Conservation (phyloP, 2,113 vertebrate genomes). For the Meleagris gallopavo region DNA sequence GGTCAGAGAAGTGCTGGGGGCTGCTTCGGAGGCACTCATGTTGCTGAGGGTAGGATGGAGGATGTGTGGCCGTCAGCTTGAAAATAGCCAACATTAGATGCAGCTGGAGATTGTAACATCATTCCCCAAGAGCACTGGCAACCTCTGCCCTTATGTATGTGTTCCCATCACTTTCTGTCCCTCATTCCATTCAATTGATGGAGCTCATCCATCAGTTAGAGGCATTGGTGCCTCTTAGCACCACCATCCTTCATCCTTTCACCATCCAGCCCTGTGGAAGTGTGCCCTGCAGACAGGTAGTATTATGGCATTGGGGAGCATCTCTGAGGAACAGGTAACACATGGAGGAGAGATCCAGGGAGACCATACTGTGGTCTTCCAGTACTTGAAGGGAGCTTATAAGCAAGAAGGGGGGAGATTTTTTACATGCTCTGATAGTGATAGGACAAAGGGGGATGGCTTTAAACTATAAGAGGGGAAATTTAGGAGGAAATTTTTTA, state of each 20-base stretch:
- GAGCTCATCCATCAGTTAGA: background rate
- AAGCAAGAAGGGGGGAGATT: too few relatives aligned
- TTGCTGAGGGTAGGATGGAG: background rate
- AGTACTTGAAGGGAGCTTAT: too few relatives aligned
- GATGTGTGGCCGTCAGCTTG: rapidly evolving
- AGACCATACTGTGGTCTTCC: too few relatives aligned
- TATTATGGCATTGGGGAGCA: background rate
- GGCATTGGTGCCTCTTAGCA: background rate
- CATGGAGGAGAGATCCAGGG: background rate
- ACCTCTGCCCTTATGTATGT: background rate
- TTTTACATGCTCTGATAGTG: too few relatives aligned
- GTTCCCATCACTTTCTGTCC: background rate
- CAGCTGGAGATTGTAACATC: background rate
- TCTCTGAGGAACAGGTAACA: background rate
- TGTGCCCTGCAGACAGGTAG: too few relatives aligned
- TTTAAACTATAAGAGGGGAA: too few relatives aligned
- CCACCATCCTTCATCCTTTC: background rate
- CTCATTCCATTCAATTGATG: too few relatives aligned
- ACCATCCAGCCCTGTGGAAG: background rate
- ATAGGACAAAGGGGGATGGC: too few relatives aligned
- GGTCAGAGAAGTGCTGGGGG: background rate
- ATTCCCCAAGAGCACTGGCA: background rate
- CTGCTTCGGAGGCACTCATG: background rate
- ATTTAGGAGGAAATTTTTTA: too few relatives aligned
- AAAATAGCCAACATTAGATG: background rate